phyloP scores from a whole-genome alignment of 2,888 invertebrate species.

The Lacanobia oleracea region DNA sequence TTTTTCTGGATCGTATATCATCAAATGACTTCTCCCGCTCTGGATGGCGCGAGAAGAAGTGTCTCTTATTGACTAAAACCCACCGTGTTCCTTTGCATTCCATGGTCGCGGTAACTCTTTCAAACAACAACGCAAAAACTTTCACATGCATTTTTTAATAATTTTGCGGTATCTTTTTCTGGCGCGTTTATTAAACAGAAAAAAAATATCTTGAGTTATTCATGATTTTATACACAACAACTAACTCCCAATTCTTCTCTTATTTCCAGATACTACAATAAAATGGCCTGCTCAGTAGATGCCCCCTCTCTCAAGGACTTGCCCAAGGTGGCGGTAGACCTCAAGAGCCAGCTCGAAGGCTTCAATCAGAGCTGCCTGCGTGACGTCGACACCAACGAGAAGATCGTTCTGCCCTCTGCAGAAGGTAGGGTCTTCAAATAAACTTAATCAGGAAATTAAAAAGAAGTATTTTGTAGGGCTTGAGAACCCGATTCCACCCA shows the following conservation, averaged over 20 bases:
- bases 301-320: slow-evolving; percentile 96
- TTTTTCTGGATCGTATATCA: too few species aligned
- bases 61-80: too few species aligned
- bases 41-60: too few species aligned
- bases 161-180: not conserved
- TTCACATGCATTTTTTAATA: not conserved
- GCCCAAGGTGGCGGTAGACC: slow-evolving; percentile 96
- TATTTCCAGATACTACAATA: slow-evolving; percentile 69
- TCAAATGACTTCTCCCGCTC: too few species aligned
- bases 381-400: slow-evolving; percentile 97
- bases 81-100: too few species aligned
- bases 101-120: too few species aligned
- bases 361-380: slow-evolving; percentile 97
- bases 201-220: not conserved
- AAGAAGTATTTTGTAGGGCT: not conserved
- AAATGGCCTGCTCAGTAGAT: slow-evolving; percentile 91
- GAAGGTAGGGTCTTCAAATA: slow-evolving; percentile 92
- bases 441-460: not conserved
- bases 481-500: not conserved
- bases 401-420: slow-evolving; percentile 97
- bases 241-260: slow-evolving; percentile 30
- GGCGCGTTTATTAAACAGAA: too few species aligned
- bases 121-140: not conserved
- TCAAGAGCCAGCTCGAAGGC: slow-evolving; percentile 97
- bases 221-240: not conserved